phyloP scores from a whole-genome alignment of 2,888 invertebrate genomes.

The Ichneumoninae sp. region DNA sequence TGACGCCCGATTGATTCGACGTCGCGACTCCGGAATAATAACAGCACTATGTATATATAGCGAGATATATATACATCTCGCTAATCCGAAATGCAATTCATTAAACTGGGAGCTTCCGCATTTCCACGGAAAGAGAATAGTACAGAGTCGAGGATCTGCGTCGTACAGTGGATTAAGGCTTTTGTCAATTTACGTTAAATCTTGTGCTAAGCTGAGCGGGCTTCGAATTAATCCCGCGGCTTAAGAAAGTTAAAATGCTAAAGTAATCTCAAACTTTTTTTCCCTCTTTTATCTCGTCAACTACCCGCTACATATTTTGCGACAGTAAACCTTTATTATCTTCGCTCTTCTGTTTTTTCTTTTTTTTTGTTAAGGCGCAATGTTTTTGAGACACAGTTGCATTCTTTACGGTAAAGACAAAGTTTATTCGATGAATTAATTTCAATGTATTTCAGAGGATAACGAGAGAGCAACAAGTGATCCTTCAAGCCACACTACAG shows the following conservation, averaged over 20 bases:
- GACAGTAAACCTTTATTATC: neutral
- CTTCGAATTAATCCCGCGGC: slow-evolving; percentile 28
- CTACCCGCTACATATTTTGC: neutral
- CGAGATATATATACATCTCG: neutral
- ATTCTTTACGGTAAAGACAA: neutral
- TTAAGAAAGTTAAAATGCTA: slow-evolving; percentile 28
- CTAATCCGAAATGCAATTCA: slow-evolving; percentile 33
- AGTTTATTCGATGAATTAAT: neutral
- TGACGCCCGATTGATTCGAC: neutral
- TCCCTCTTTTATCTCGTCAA: neutral
- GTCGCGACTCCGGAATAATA: slow-evolving; percentile 1
- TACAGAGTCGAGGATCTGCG: neutral
- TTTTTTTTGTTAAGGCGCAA: neutral
- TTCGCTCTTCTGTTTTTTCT: neutral
- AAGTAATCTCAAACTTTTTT: slow-evolving; percentile 33
- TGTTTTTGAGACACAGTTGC: neutral
- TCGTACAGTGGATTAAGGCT: slow-evolving; percentile 27
- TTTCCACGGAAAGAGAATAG: slow-evolving; percentile 7
- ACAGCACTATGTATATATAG: neutral
- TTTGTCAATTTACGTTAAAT: slow-evolving; percentile 46
- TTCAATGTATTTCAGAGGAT: neutral
- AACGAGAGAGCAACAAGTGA: slow-evolving; percentile 33
- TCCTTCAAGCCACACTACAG: neutral
- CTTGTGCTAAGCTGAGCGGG: slow-evolving; percentile 24
- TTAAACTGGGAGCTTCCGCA: slow-evolving; percentile 21